Conservation (phyloP, 2,113 vertebrate genomes). For the Phylloscopus trochilus region DNA sequence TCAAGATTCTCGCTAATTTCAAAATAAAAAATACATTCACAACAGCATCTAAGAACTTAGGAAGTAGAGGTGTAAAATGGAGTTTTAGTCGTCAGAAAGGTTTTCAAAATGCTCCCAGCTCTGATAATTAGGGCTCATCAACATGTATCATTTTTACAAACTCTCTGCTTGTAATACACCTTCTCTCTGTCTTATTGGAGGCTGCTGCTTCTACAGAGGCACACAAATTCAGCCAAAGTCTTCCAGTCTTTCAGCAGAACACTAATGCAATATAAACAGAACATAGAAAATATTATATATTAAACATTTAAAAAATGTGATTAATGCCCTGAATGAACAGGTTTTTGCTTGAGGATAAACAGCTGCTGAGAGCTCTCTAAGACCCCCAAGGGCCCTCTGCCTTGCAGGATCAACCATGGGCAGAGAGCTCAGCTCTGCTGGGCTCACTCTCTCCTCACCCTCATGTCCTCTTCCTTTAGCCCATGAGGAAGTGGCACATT, state of each 20-base stretch:
- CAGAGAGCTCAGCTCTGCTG: background rate
- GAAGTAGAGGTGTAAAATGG: background rate
- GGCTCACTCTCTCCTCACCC: background rate
- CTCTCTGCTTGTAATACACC: background rate
- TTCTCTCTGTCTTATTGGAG: background rate
- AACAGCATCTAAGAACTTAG: background rate
- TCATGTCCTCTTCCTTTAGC: fast-evolving
- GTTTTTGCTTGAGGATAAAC: background rate
- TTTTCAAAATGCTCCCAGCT: background rate
- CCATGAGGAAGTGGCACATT: fast-evolving
- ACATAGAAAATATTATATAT: background rate
- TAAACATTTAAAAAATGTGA: background rate
- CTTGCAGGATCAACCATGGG: fast-evolving
- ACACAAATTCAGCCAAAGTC: background rate
- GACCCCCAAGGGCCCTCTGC: too few species aligned
- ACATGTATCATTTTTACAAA: background rate
- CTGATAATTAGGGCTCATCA: background rate
- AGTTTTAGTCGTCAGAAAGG: background rate
- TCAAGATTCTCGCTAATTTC: background rate
- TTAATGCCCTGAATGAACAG: background rate
- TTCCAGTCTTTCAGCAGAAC: background rate
- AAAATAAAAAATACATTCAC: background rate
- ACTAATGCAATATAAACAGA: background rate
- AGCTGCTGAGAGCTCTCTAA: background rate
- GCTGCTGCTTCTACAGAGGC: background rate